Evolutionary conservation across 2,888 invertebrate species (phyloP).

Genomic region (Microchrysa polita): DNA sequence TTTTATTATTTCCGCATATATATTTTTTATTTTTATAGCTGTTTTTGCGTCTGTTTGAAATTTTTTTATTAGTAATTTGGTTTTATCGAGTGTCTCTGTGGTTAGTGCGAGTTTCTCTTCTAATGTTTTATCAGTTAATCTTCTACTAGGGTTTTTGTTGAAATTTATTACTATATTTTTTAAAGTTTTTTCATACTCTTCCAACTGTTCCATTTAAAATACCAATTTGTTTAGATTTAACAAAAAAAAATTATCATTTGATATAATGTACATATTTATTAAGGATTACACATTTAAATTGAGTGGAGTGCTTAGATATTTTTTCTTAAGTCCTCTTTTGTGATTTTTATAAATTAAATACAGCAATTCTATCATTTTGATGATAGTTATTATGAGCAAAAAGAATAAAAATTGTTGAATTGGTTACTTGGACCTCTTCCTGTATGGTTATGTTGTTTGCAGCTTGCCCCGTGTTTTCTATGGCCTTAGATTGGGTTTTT

Average conservation of each 20-base stretch:
- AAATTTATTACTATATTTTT: neutral
- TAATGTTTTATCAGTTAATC: neutral
- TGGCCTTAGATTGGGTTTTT: neutral
- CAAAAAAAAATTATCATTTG: neutral
- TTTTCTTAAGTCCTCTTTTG: conserved; percentile 1
- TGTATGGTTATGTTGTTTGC: neutral
- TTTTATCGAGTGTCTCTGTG: neutral
- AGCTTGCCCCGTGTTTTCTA: neutral
- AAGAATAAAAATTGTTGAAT: too few species aligned
- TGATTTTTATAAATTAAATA: conserved; percentile 40
- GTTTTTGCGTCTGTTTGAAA: neutral
- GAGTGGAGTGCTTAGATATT: neutral
- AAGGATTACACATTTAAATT: neutral
- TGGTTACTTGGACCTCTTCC: too few species aligned
- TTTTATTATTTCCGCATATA: too few species aligned
- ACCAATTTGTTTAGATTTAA: too few species aligned
- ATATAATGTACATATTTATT: neutral
- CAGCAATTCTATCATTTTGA: conserved; percentile 28
- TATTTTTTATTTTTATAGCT: neutral
- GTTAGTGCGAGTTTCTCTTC: neutral
- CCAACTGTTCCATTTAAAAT: neutral
- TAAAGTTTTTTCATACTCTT: neutral
- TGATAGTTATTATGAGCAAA: neutral
- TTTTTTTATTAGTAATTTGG: neutral
- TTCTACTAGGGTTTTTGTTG: neutral